phyloP scores from a whole-genome alignment of 2,888 invertebrate species.

The Apotomis capreana region DNA sequence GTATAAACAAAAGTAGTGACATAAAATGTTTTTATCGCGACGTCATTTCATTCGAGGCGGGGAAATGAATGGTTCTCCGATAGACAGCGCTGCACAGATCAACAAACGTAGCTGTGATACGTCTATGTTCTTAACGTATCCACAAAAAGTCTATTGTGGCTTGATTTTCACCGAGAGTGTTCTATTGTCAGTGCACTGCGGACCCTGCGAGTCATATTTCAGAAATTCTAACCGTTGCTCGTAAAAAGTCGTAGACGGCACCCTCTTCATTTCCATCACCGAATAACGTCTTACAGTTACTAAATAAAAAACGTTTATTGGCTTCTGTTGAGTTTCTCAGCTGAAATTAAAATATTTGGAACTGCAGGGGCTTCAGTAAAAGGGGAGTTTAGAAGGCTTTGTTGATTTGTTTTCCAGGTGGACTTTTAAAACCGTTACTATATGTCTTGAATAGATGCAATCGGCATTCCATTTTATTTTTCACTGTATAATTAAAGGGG shows the following conservation, averaged over 20 bases:
- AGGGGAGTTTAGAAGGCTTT: slow-evolving; percentile 15
- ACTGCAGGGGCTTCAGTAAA: slow-evolving; percentile 19
- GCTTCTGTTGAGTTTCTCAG: slow-evolving; percentile 36
- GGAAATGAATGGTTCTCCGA: slow-evolving; percentile 19
- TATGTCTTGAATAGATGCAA: not conserved
- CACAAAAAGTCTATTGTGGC: slow-evolving; percentile 11
- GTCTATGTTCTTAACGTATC: not conserved
- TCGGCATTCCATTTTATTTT: not conserved
- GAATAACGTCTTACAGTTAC: slow-evolving; percentile 40
- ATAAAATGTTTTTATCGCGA: slow-evolving; percentile 73
- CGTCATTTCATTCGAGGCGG: slow-evolving; percentile 50
- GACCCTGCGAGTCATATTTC: slow-evolving; percentile 70
- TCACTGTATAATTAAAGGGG: too few species aligned
- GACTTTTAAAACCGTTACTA: slow-evolving; percentile 1
- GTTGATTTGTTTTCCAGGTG: slow-evolving; percentile 22
- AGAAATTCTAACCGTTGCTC: slow-evolving; percentile 64
- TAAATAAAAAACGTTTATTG: slow-evolving; percentile 42
- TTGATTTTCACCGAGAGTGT: slow-evolving; percentile 13
- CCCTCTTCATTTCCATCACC: slow-evolving; percentile 48
- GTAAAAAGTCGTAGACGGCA: slow-evolving; percentile 59
- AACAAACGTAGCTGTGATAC: slow-evolving; percentile 1
- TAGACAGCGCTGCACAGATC: slow-evolving; percentile 30
- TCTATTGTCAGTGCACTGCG: slow-evolving; percentile 48
- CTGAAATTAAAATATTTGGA: slow-evolving; percentile 36
- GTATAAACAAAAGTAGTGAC: slow-evolving; percentile 70